phyloP scores from a whole-genome alignment of 2,113 vertebrate species.

The Paedocypris sp. region DNA sequence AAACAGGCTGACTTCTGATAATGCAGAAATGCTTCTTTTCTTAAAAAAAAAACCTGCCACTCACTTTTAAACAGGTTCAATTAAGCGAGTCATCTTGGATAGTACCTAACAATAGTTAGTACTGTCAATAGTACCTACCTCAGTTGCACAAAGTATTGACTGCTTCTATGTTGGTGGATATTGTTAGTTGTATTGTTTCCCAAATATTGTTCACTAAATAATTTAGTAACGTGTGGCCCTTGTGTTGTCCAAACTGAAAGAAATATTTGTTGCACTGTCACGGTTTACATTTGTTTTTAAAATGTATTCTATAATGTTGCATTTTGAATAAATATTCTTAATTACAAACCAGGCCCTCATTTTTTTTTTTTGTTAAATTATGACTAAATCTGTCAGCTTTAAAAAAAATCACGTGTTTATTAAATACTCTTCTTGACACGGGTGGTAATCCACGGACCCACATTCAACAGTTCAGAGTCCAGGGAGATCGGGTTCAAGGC shows the following conservation, averaged over 20 bases:
- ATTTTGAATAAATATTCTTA: not conserved
- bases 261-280: not conserved
- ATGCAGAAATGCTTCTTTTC: constrained; percentile 11
- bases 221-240: too few relatives aligned
- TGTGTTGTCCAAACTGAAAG: too few relatives aligned
- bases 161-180: not conserved
- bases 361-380: constrained; percentile 2
- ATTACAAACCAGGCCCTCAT: not conserved
- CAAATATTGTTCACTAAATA: too few relatives aligned
- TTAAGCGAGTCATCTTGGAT: not conserved
- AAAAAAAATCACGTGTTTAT: not conserved
- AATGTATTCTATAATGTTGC: too few relatives aligned
- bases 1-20: constrained; percentile 8
- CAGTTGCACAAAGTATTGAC: not conserved
- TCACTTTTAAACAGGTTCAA: not conserved
- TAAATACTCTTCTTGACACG: too few relatives aligned
- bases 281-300: not conserved
- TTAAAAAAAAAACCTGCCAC: constrained; percentile 4
- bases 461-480: too few relatives aligned
- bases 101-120: too few relatives aligned
- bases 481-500: too few relatives aligned
- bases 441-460: too few relatives aligned
- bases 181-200: too few relatives aligned
- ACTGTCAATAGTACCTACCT: not conserved
- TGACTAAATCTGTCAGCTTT: not conserved